These are phyloP conservation scores for Ictidomys tridecemlineatus DNA, from an alignment of 2,113 vertebrate genomes.

Conservation along the genomic window DNA sequence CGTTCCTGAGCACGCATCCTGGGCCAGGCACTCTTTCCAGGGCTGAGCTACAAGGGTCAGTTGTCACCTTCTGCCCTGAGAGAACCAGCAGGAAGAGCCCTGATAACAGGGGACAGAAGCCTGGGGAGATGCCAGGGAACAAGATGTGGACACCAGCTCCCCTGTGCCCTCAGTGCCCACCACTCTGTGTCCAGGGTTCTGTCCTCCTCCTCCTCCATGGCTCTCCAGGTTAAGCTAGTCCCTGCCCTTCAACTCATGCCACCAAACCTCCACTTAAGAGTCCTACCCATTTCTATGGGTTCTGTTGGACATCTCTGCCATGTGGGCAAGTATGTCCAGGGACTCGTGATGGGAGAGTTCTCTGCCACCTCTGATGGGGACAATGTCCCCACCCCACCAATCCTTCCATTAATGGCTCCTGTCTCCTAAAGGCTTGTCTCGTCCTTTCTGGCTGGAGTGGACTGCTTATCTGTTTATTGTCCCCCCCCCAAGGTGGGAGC, in stretches of 20 bases:
- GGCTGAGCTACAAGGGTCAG: too few species aligned
- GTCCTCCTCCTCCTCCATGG: too few species aligned
- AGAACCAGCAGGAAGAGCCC: not conserved
- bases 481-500: not conserved
- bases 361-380: not conserved
- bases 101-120: not conserved
- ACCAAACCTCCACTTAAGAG: not conserved
- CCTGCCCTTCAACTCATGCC: not conserved
- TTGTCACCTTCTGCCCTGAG: not conserved
- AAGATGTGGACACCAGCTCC: rapidly evolving
- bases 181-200: not conserved
- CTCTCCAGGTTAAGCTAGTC: not conserved
- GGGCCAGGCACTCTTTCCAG: not conserved
- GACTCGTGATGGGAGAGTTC: not conserved
- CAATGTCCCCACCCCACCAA: not conserved
- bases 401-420: not conserved
- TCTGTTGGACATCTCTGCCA: not conserved
- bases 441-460: not conserved
- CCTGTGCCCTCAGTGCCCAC: not conserved
- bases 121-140: rapidly evolving
- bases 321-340: rapidly evolving
- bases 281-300: not conserved
- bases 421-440: not conserved
- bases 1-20: not conserved
- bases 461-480: not conserved